phyloP scores from a whole-genome alignment of 2,888 invertebrate species.

The Hanleya hanleyi region DNA sequence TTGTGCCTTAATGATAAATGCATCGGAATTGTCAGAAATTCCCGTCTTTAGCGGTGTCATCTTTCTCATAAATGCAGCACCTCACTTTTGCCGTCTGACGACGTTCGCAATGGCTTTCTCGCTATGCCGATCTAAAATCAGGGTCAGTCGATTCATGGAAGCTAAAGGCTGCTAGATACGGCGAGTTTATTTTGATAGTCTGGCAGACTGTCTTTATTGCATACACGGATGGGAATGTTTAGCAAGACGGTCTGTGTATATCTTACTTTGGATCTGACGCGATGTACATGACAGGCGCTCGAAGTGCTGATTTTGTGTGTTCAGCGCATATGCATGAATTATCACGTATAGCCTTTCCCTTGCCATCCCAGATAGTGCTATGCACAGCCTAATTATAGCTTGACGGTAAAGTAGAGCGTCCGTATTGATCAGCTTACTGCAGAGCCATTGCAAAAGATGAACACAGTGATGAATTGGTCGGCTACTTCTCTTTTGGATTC shows the following conservation, averaged over 20 bases:
- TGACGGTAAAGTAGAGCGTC: slow-evolving; percentile 10
- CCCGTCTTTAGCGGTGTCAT: no score
- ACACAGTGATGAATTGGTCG: no score
- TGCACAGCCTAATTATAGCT: slow-evolving; percentile 5
- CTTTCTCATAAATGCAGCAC: not conserved
- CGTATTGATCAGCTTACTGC: slow-evolving; percentile 6
- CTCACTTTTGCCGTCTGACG: not conserved
- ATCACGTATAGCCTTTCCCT: not conserved
- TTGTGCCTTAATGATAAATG: not conserved
- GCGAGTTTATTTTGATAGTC: not conserved
- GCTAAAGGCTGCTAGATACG: no score
- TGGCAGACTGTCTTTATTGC: not conserved
- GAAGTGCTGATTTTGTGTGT: no score
- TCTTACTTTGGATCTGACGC: no score
- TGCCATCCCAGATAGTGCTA: not conserved
- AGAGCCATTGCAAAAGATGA: slow-evolving; percentile 1
- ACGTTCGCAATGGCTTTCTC: not conserved
- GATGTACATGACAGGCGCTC: no score
- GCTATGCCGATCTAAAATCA: not conserved
- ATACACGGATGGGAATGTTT: not conserved
- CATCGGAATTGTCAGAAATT: not conserved
- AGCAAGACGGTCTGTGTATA: not conserved
- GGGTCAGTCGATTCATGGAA: no score
- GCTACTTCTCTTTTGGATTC: no score
- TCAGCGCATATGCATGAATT: not conserved